phyloP scores from a whole-genome alignment of 2,888 invertebrate genomes.

The Drosophila aldrichi region DNA sequence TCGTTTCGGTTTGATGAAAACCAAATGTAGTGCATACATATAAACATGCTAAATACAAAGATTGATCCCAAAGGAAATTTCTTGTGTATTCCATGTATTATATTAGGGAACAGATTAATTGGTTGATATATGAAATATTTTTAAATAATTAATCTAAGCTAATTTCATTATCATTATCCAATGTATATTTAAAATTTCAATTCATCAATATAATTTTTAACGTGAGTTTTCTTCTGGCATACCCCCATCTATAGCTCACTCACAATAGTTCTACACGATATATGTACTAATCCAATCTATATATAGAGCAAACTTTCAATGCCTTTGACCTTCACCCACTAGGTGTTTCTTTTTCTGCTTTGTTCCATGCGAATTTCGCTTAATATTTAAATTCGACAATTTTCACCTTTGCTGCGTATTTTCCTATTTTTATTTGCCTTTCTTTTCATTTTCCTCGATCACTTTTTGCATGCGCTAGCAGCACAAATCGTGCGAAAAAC shows the following conservation, averaged over 20 bases:
- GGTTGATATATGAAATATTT: too few species aligned
- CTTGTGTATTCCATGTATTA: too few species aligned
- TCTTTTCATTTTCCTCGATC: slow-evolving; percentile 6
- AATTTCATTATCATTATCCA: too few species aligned
- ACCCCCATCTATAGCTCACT: background rate
- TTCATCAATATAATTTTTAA: background rate
- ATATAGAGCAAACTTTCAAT: slow-evolving; percentile 15
- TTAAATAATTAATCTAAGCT: too few species aligned
- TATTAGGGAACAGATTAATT: too few species aligned
- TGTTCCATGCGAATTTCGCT: slow-evolving; percentile 13
- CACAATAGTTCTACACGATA: background rate
- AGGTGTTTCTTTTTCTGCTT: background rate
- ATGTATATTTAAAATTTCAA: too few species aligned
- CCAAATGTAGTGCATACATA: background rate
- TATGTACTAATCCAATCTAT: slow-evolving; percentile 5
- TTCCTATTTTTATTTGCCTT: slow-evolving; percentile 5
- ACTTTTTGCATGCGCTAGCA: slow-evolving; percentile 32
- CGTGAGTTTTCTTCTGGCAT: background rate
- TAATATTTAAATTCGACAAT: slow-evolving; percentile 11
- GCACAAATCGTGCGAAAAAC: slow-evolving; percentile 67
- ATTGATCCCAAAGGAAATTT: background rate
- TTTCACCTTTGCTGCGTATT: slow-evolving; percentile 28
- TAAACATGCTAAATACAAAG: background rate
- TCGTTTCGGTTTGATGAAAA: background rate
- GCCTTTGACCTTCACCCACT: slow-evolving; percentile 34